A percentile compares a stretch with the other conserved stretches of the same genome.
Evolutionary conservation across 1,140 invertebrate genomes (phyloP).

Genomic region (Trichoplusia ni): DNA sequence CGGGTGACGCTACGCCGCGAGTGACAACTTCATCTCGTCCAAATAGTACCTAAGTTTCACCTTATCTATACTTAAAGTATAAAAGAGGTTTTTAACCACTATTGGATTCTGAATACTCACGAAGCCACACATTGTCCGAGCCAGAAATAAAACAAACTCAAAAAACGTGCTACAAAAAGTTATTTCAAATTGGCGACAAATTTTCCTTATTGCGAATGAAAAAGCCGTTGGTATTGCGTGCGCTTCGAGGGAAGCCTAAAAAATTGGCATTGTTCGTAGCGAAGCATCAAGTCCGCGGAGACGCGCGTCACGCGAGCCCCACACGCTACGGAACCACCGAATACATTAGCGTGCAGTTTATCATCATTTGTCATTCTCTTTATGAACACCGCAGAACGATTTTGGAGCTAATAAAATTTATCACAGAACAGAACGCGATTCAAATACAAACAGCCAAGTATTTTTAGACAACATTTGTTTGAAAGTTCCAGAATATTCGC

Average conservation of each 20-base stretch:
- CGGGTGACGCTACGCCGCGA: too few relatives aligned
- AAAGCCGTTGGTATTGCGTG: constrained; percentile 14
- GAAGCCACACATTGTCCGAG: neutral
- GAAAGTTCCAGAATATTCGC: neutral
- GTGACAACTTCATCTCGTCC: too few relatives aligned
- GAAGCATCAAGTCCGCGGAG: neutral
- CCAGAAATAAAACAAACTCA: constrained; percentile 3
- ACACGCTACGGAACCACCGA: neutral
- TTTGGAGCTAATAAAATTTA: neutral
- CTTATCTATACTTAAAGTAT: too few relatives aligned
- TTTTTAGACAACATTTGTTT: neutral
- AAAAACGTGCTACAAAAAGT: neutral
- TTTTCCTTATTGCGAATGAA: constrained; percentile 13
- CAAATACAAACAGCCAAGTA: neutral
- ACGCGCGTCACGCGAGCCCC: neutral
- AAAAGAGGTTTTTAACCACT: too few relatives aligned
- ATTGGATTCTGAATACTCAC: too few relatives aligned
- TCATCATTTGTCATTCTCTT: neutral
- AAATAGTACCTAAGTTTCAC: too few relatives aligned
- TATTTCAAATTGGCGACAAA: constrained; percentile 3
- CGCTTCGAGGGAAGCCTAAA: neutral
- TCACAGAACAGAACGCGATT: neutral
- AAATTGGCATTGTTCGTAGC: neutral
- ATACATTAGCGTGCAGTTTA: neutral
- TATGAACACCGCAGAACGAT: neutral